phyloP scores from a whole-genome alignment of 2,888 invertebrate species.

The Lordiphosa andalusiaca region DNA sequence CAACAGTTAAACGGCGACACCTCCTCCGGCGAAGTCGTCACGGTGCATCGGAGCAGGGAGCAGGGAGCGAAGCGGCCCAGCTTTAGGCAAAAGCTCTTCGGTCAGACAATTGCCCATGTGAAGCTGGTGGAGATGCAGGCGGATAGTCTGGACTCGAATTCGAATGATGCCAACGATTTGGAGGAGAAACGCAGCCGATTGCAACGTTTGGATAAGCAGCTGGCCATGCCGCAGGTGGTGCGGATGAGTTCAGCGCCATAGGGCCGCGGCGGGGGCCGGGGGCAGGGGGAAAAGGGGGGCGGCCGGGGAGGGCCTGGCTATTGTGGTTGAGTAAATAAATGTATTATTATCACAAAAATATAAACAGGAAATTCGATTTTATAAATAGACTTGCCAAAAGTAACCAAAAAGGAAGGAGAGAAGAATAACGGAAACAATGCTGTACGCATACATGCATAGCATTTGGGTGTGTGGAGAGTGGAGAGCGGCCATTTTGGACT shows the following conservation, averaged over 20 bases:
- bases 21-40: conserved; percentile 28
- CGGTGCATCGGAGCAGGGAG: conserved; percentile 44
- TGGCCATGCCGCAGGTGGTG: conserved; percentile 34
- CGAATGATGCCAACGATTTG: conserved; percentile 9
- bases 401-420: conserved; percentile 25
- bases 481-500: too few relatives aligned
- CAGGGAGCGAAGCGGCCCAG: conserved; percentile 62
- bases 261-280: background rate
- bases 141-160: conserved; percentile 35
- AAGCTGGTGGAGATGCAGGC: conserved; percentile 50
- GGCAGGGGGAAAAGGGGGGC: background rate
- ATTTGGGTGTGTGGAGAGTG: too few relatives aligned
- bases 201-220: conserved; percentile 28
- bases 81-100: conserved; percentile 74
- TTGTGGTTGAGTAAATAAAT: conserved; percentile 36
- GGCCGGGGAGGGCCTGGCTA: conserved; percentile 8
- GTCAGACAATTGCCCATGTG: conserved; percentile 59
- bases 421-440: conserved; percentile 14
- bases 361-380: conserved; percentile 43
- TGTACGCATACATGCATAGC: background rate
- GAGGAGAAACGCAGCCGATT: conserved; percentile 28
- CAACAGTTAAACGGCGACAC: conserved; percentile 3
- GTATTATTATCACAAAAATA: conserved; percentile 30
- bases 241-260: conserved; percentile 39
- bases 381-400: conserved; percentile 26